Conservation (phyloP, 2,113 vertebrate species). For the Uria aalge region DNA sequence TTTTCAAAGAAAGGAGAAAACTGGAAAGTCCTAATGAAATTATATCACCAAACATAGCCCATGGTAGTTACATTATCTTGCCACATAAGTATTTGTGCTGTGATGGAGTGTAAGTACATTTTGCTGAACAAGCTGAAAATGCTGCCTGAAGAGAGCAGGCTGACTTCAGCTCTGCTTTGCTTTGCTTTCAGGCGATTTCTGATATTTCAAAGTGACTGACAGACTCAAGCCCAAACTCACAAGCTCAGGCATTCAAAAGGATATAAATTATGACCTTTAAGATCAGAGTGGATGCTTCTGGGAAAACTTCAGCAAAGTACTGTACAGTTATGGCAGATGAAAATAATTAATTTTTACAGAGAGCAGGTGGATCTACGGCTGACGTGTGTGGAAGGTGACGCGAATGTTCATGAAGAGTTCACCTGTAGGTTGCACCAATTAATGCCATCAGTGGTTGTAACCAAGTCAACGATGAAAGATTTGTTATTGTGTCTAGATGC, state of each 20-base stretch:
- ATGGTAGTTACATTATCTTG: background rate
- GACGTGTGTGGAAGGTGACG: background rate
- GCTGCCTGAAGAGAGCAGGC: background rate
- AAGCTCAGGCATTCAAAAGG: background rate
- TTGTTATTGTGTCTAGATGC: background rate
- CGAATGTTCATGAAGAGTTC: background rate
- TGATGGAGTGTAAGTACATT: background rate
- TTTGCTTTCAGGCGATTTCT: slow-evolving; percentile 11
- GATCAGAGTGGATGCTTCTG: background rate
- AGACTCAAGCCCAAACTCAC: slow-evolving; percentile 14
- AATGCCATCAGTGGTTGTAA: background rate
- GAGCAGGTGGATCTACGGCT: background rate
- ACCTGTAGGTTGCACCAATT: background rate
- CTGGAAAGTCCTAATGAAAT: background rate
- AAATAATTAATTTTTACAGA: background rate
- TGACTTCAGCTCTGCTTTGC: slow-evolving; percentile 1
- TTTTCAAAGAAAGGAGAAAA: background rate
- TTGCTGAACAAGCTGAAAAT: slow-evolving; percentile 35
- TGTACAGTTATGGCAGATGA: background rate
- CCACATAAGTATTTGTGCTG: background rate
- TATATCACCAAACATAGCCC: background rate
- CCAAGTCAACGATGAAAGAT: background rate
- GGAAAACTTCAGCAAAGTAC: background rate
- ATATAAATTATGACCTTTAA: background rate
- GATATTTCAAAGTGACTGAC: slow-evolving; percentile 26